Evolutionary conservation across 2,113 vertebrate genomes (phyloP).

Genomic region (Pterocles burchelli): DNA sequence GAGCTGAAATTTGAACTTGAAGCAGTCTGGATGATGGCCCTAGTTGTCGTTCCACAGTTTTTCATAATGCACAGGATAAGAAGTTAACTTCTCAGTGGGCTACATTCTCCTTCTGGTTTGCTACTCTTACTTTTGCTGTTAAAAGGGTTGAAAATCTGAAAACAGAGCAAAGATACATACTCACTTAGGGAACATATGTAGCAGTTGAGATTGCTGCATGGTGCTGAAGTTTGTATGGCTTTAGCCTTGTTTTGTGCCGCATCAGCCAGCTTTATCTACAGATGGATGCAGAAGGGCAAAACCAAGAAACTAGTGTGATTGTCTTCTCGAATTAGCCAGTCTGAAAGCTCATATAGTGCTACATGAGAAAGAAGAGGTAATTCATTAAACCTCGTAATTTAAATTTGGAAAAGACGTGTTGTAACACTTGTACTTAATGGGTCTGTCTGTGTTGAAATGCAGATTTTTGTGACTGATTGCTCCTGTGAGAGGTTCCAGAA

Average conservation of each 20-base stretch:
- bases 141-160: neutral
- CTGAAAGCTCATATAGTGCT: constrained; percentile 98
- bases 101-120: neutral
- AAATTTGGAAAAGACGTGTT: neutral
- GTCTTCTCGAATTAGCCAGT: constrained; percentile 70
- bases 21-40: neutral
- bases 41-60: neutral
- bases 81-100: neutral
- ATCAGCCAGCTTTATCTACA: neutral
- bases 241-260: neutral
- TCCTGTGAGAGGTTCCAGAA: neutral
- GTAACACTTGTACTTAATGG: neutral
- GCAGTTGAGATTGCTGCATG: neutral
- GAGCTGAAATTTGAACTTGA: neutral
- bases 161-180: neutral
- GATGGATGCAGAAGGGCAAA: neutral
- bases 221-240: neutral
- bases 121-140: neutral
- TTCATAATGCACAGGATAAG: neutral
- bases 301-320: neutral
- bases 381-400: neutral
- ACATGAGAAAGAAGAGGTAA: constrained; percentile 97
- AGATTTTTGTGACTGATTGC: neutral
- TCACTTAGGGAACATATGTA: neutral
- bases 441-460: neutral